phyloP scores from a whole-genome alignment of 2,113 vertebrate genomes.

The Eurystomus gularis region DNA sequence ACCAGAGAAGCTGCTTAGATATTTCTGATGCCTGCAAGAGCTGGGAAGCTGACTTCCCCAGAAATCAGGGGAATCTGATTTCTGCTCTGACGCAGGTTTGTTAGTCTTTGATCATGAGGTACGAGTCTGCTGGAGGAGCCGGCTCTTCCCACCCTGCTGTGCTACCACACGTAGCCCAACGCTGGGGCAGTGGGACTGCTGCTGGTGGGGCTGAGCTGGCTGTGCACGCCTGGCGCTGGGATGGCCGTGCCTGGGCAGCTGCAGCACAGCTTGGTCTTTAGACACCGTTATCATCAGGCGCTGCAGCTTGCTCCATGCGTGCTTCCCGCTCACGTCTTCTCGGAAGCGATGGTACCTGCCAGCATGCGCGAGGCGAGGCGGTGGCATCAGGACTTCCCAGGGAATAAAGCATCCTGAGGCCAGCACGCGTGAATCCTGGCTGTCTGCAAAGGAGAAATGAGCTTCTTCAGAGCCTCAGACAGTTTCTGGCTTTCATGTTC shows the following conservation, averaged over 20 bases:
- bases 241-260: background rate
- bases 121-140: background rate
- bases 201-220: background rate
- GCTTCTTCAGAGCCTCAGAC: background rate
- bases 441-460: background rate
- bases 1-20: background rate
- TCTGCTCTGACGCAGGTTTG: background rate
- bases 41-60: background rate
- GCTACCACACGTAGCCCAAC: fast-evolving
- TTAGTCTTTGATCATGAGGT: background rate
- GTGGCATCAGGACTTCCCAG: background rate
- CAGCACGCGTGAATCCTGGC: background rate
- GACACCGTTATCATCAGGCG: fast-evolving
- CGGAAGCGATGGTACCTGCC: fast-evolving
- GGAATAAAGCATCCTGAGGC: background rate
- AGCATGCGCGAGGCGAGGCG: background rate
- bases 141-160: background rate
- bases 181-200: background rate
- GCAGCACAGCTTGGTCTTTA: background rate
- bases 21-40: background rate
- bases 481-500: background rate
- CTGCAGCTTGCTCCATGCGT: fast-evolving
- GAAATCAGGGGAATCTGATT: background rate
- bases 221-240: background rate
- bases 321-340: background rate